Conservation (phyloP, 2,797 vertebrate genomes). For the Gallinago nigripennis region DNA sequence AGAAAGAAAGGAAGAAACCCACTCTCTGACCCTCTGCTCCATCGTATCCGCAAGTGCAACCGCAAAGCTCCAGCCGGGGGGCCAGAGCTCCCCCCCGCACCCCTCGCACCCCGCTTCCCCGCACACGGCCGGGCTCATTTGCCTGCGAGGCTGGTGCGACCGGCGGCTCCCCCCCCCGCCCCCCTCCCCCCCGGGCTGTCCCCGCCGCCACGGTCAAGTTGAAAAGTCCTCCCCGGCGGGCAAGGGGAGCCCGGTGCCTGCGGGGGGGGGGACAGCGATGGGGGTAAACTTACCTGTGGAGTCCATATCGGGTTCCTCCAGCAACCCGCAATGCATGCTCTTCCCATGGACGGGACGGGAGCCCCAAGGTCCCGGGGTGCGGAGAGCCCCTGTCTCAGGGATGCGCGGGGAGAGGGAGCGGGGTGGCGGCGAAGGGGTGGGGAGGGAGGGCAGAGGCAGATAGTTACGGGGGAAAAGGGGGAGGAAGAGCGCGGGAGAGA, state of each 20-base stretch:
- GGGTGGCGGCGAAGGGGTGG: slow-evolving; percentile 61
- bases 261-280: neutral
- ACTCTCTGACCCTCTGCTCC: neutral
- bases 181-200: neutral
- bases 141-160: neutral
- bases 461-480: neutral
- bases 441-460: slow-evolving; percentile 57
- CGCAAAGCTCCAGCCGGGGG: neutral
- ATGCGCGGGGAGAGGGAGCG: slow-evolving; percentile 34
- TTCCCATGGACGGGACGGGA: slow-evolving; percentile 93
- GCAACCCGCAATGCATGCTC: slow-evolving; percentile 99
- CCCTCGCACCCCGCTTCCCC: neutral
- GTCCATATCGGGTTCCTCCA: slow-evolving; percentile 99
- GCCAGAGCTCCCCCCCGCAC: neutral
- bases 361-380: slow-evolving; percentile 81
- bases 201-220: slow-evolving; percentile 63
- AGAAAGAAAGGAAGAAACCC: neutral
- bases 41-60: neutral
- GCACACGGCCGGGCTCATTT: neutral
- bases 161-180: neutral
- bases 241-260: neutral
- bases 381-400: slow-evolving; percentile 75
- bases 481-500: slow-evolving; percentile 60
- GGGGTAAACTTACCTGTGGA: slow-evolving; percentile 94
- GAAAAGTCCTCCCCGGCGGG: neutral